These are phyloP conservation scores for Lampris incognitus DNA, from an alignment of 2,113 vertebrate species.

Conservation along the genomic window DNA sequence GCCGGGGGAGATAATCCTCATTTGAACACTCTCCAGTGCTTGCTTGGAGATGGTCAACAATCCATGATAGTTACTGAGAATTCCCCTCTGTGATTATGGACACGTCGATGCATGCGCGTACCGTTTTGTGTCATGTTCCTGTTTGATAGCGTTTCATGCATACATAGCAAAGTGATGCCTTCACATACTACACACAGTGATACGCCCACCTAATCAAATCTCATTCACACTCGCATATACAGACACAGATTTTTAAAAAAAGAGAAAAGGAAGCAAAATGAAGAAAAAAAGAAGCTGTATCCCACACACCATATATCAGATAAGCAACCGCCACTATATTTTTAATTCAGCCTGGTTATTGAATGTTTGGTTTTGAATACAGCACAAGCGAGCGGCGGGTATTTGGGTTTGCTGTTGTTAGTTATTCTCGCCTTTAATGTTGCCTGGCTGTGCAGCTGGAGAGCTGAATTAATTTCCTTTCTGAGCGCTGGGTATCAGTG, in stretches of 20 bases:
- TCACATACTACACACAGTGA: constrained; percentile 59
- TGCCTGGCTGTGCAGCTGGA: constrained; percentile 70
- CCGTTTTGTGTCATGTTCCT: constrained; percentile 59
- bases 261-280: not conserved
- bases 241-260: constrained; percentile 38
- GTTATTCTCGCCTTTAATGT: constrained; percentile 80
- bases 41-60: constrained; percentile 71
- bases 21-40: constrained; percentile 68
- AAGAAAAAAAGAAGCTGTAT: constrained; percentile 48
- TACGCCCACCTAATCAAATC: constrained; percentile 75
- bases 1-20: constrained; percentile 72
- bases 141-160: constrained; percentile 65
- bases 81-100: constrained; percentile 74
- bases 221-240: constrained; percentile 62
- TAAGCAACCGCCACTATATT: constrained; percentile 56
- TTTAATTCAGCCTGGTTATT: constrained; percentile 67
- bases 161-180: constrained; percentile 59
- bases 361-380: constrained; percentile 71
- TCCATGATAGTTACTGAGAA: constrained; percentile 66
- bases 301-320: constrained; percentile 72
- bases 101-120: constrained; percentile 72
- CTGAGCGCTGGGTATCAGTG: constrained; percentile 77
- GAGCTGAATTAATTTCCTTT: constrained; percentile 82
- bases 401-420: constrained; percentile 69
- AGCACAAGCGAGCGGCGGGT: constrained; percentile 42